Evolutionary conservation across 92 coral and sea anemone species (phyloP).

Genomic region (Siderastrea radians): DNA sequence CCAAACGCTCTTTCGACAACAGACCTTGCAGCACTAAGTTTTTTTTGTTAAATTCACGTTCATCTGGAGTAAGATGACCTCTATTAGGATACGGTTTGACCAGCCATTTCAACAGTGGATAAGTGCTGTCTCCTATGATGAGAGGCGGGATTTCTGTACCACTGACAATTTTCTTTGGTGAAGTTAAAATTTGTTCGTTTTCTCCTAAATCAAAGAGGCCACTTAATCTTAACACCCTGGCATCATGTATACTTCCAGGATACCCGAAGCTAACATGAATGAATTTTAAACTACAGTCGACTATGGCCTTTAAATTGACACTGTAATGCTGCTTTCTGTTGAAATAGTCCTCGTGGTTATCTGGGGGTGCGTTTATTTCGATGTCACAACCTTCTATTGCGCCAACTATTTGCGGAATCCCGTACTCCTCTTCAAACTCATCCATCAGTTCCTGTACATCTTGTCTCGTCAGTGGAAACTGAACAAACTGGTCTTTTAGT

Average conservation of each 20-base stretch:
- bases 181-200: constrained; percentile 40
- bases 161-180: constrained; percentile 34
- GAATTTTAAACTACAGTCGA: constrained; percentile 47
- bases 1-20: constrained; percentile 70
- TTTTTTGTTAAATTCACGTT: constrained; percentile 51
- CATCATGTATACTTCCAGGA: no score
- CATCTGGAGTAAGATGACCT: constrained; percentile 52
- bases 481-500: constrained; percentile 48
- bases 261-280: constrained; percentile 40
- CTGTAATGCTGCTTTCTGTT: constrained; percentile 61
- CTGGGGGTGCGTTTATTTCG: constrained; percentile 54
- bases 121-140: constrained; percentile 64
- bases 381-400: constrained; percentile 50
- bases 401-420: constrained; percentile 67
- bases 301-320: constrained; percentile 29
- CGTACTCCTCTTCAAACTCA: constrained; percentile 48
- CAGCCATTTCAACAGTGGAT: constrained; percentile 62
- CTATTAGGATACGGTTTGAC: constrained; percentile 52
- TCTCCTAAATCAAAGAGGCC: not conserved
- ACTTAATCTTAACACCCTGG: no score
- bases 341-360: constrained; percentile 52
- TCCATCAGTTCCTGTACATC: constrained; percentile 46
- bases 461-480: constrained; percentile 56
- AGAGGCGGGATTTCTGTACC: constrained; percentile 51
- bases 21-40: constrained; percentile 56